Base-by-base conservation (phyloP, 2,797 vertebrate species). In the Myoxocephalus aenaeus region DNA sequence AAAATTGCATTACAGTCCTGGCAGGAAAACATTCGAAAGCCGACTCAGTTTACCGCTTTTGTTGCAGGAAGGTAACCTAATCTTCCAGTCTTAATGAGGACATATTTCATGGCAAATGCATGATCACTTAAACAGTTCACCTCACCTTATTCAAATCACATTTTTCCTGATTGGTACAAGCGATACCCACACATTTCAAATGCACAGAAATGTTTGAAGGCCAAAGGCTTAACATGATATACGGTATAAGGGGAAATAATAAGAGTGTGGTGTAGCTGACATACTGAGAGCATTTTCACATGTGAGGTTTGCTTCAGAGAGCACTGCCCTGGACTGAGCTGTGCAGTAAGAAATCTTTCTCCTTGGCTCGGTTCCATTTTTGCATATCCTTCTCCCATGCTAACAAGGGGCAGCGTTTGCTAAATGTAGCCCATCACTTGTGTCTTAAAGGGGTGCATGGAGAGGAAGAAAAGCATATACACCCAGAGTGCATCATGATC, bases 61-160 rank as follows among this genome's bases (percentile, higher is more conserved):
- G 87, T 90, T 86, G 80, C 86, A 72, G 79, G 89, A 84, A 20
- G 4, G 92, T 85, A 95, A 95, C 89, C 81, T 68, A 89, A 94
- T 93, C 90, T 87, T 91, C 93, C 75, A 84, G 91, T 84, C 86
- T 81, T 93, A 95, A 94, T 84, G 84, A 92, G 83, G 89, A 90
- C 90, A 88, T 93, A 94, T 95, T 95, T 94, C 93, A 93, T 91
- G 94, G 92, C 87, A 92, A 94, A 94, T 93, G 91, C 93, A 92
- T 79, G 90, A 94, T 94, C 93, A 93, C 90, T 92, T 92, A 94
- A 94, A 94, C 87, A 92, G 92, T 90, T 94, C 92, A 90, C 91
- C 86, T 93, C 87, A 65, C 75, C 86, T 93, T 88, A 92, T 90
- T 92, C 84, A 92, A 92, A 93, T 94, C 93, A 93, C 79, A 92